Evolutionary conservation across 2,113 vertebrate genomes (phyloP), one percentile per base, ranked within the genome.

Genomic region (Mola mola): DNA sequence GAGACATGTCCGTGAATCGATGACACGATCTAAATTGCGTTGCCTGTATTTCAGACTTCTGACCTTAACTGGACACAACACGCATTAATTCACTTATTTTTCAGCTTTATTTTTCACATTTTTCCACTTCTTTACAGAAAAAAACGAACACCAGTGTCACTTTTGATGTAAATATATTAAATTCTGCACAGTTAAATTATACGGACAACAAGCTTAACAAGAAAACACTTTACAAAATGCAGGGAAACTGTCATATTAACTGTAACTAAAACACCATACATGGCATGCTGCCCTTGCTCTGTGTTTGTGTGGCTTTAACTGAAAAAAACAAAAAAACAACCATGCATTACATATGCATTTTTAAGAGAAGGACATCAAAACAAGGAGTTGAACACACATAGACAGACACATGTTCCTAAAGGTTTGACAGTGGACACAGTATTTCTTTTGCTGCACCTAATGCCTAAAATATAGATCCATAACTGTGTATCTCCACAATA

Each of bases 151-250:
- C 16, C 43, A 21, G 2, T 33, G 20, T 42, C 44, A 31, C 13
- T 49, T 52, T 67, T 82, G 66, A 69, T 2, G 34, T 60, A 91
- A 90, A 95, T 95, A 96, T 95, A 93, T 95, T 94, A 95, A 56
- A 71, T 60, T 78, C 74, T 89, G 83, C 83, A 40, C 74, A 78
- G 70, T 90, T 85, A 88, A 90, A 90, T 89, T 86, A 89, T 72
- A 80, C 61, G 46, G 42, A 71, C 31, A 41, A 48, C 24, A 71
- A 6, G 4, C 12, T 36, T 40, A 28, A 44, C 13, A 48, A 41
- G 11, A 43, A 6, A 52, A 44, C 2, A 47, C 8, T 61, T 53
- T 51, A 69, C 42, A 70, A 67, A 72, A 65, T 48, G 60, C 44
- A 73, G 16, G 15, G 26, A 38, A 15, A 53, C 49, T n/a, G 4